Evolutionary conservation across 2,797 vertebrate species (phyloP).

Genomic region (Prionace glauca): DNA sequence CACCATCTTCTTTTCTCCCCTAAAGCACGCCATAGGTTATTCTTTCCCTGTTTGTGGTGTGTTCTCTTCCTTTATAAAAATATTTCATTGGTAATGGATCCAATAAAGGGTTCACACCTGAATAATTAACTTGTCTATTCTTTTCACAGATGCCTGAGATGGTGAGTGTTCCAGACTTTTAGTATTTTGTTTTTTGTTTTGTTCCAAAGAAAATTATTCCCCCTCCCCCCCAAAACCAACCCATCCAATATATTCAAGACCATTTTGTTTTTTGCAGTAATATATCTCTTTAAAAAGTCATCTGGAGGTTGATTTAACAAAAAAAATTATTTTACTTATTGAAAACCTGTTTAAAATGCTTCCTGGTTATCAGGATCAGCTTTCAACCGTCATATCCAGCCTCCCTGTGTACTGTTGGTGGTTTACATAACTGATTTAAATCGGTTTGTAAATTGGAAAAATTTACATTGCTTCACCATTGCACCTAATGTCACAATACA

Average conservation of each 20-base stretch:
- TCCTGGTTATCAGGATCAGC: background rate
- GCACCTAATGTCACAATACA: background rate
- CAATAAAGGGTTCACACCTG: background rate
- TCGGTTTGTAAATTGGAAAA: background rate
- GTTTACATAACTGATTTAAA: background rate
- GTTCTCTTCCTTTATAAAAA: background rate
- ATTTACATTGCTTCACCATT: background rate
- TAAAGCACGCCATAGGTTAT: background rate
- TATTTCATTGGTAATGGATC: background rate
- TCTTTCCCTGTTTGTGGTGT: background rate
- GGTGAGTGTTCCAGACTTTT: slow-evolving; percentile 13
- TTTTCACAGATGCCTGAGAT: background rate
- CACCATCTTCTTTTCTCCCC: background rate
- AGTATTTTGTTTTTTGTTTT: background rate
- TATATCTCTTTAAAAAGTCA: background rate
- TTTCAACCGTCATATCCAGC: background rate
- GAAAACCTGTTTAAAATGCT: background rate
- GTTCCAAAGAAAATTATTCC: background rate
- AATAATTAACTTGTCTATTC: background rate
- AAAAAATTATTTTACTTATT: background rate
- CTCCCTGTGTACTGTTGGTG: background rate
- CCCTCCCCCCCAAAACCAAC: too few species aligned
- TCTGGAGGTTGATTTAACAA: background rate
- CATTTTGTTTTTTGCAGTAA: background rate
- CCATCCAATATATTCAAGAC: background rate